Percentiles rank a stretch among this genome's conserved stretches.
These are phyloP conservation scores for Thecophora atra DNA, from an alignment of 2,888 invertebrate genomes.

Conservation along the genomic window DNA sequence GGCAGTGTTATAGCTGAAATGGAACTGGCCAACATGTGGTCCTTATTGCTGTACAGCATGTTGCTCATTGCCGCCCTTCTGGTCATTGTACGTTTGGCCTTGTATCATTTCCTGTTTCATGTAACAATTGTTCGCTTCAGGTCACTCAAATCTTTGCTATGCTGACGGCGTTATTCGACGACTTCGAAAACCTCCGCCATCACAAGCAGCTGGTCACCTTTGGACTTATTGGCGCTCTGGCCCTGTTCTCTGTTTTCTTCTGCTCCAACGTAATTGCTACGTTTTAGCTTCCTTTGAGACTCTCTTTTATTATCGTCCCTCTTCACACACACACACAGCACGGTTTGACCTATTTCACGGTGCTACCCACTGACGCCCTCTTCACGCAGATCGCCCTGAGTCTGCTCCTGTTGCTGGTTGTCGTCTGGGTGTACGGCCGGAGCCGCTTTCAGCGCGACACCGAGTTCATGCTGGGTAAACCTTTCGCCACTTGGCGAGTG, in stretches of 20 bases:
- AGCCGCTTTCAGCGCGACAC: slow-evolving; percentile 73
- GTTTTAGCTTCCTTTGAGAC: too few species aligned
- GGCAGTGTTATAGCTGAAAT: slow-evolving; percentile 43
- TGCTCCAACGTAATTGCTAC: slow-evolving; percentile 59
- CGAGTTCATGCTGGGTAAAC: slow-evolving; percentile 78
- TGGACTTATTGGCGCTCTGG: slow-evolving; percentile 46
- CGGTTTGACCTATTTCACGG: slow-evolving; percentile 49
- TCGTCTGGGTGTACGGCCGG: slow-evolving; percentile 85
- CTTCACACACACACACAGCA: slow-evolving; percentile 47
- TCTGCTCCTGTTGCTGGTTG: slow-evolving; percentile 79
- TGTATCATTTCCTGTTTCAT: background rate
- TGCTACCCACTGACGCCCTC: slow-evolving; percentile 47
- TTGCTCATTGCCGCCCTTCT: slow-evolving; percentile 75
- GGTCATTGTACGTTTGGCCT: slow-evolving; percentile 75
- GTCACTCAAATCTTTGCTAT: slow-evolving; percentile 55
- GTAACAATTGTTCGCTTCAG: too few species aligned
- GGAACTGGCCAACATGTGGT: slow-evolving; percentile 74
- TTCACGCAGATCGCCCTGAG: slow-evolving; percentile 54
- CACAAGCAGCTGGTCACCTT: slow-evolving; percentile 49
- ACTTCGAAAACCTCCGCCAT: slow-evolving; percentile 53
- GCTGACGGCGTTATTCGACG: slow-evolving; percentile 59
- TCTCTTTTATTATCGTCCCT: too few species aligned
- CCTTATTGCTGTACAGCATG: slow-evolving; percentile 78
- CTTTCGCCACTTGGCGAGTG: slow-evolving; percentile 67
- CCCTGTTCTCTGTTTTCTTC: slow-evolving; percentile 51